Evolutionary conservation across 2,888 invertebrate species (phyloP).

Genomic region (Halocaridina rubra): DNA sequence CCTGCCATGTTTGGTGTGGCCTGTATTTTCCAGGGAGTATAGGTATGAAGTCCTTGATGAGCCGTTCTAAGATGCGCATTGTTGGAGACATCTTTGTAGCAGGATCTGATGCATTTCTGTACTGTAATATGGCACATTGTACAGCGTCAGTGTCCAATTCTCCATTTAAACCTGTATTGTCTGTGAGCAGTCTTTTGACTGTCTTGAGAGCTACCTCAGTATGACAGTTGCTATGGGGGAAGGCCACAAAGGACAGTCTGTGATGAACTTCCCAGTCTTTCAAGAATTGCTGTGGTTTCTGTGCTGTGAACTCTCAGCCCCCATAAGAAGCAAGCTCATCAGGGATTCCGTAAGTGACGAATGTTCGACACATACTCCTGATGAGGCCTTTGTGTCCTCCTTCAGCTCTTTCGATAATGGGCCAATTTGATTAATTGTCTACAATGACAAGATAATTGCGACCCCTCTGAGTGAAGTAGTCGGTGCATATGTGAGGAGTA

Average conservation of each 20-base stretch:
- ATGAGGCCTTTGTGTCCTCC: slow-evolving; percentile 12
- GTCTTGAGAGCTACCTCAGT: slow-evolving; percentile 32
- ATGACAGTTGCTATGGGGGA: slow-evolving; percentile 29
- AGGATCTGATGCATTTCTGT: slow-evolving; percentile 25
- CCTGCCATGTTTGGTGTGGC: too few relatives aligned
- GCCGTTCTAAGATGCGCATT: slow-evolving; percentile 14
- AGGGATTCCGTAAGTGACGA: slow-evolving; percentile 1
- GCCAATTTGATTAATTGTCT: slow-evolving; percentile 29
- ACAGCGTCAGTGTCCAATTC: slow-evolving; percentile 24
- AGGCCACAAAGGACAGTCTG: too few relatives aligned
- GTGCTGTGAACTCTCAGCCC: slow-evolving; percentile 20
- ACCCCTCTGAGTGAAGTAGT: slow-evolving; percentile 18
- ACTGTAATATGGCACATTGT: slow-evolving; percentile 37
- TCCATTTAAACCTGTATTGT: background rate
- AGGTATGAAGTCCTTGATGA: too few relatives aligned
- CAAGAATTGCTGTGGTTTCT: background rate
- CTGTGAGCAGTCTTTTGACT: too few relatives aligned
- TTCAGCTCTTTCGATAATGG: too few relatives aligned
- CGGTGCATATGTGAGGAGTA: slow-evolving; percentile 7
- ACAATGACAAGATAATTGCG: slow-evolving; percentile 23
- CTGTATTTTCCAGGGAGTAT: too few relatives aligned
- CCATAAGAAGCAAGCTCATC: slow-evolving; percentile 36
- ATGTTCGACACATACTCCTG: background rate
- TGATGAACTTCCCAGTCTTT: slow-evolving; percentile 1
- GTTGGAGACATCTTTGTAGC: too few relatives aligned